These are phyloP conservation scores for Furcula furcula DNA, from an alignment of 2,888 invertebrate species.

Conservation along the genomic window DNA sequence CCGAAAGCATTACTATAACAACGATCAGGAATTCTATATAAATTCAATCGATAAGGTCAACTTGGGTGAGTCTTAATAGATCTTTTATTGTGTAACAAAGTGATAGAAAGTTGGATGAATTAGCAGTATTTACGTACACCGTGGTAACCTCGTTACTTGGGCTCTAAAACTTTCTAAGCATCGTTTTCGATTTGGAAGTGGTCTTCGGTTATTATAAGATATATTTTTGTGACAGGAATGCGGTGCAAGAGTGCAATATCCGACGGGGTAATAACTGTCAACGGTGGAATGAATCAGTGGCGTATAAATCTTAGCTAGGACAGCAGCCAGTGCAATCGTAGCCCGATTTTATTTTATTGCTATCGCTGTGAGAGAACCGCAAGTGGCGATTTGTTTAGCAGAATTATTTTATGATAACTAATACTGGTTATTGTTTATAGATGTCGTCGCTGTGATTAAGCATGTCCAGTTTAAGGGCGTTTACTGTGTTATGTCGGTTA, in stretches of 20 bases:
- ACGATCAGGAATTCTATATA: slow-evolving; percentile 42
- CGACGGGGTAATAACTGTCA: slow-evolving; percentile 73
- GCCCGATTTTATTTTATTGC: slow-evolving; percentile 67
- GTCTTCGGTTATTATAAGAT: slow-evolving; percentile 61
- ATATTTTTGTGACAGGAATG: slow-evolving; percentile 67
- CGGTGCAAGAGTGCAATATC: slow-evolving; percentile 75
- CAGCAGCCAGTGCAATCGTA: slow-evolving; percentile 55
- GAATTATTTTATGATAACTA: slow-evolving; percentile 57
- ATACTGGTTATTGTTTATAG: slow-evolving; percentile 35
- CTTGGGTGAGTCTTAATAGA: slow-evolving; percentile 28
- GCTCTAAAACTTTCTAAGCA: slow-evolving; percentile 16
- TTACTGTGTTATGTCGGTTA: slow-evolving; percentile 1
- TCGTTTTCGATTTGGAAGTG: slow-evolving; percentile 31
- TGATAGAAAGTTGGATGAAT: slow-evolving; percentile 50
- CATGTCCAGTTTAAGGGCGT: slow-evolving; percentile 16
- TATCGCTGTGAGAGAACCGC: slow-evolving; percentile 48
- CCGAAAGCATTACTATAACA: slow-evolving; percentile 23
- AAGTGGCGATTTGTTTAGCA: slow-evolving; percentile 59
- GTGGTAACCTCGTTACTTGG: slow-evolving; percentile 12
- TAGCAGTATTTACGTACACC: slow-evolving; percentile 28
- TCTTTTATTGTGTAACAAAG: slow-evolving; percentile 26
- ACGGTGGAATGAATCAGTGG: slow-evolving; percentile 72
- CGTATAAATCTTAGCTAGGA: slow-evolving; percentile 66
- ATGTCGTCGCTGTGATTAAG: slow-evolving; percentile 26
- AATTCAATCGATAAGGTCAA: slow-evolving; percentile 37